Evolutionary conservation across 2,797 vertebrate genomes (phyloP).

Genomic region (Alosa sapidissima): DNA sequence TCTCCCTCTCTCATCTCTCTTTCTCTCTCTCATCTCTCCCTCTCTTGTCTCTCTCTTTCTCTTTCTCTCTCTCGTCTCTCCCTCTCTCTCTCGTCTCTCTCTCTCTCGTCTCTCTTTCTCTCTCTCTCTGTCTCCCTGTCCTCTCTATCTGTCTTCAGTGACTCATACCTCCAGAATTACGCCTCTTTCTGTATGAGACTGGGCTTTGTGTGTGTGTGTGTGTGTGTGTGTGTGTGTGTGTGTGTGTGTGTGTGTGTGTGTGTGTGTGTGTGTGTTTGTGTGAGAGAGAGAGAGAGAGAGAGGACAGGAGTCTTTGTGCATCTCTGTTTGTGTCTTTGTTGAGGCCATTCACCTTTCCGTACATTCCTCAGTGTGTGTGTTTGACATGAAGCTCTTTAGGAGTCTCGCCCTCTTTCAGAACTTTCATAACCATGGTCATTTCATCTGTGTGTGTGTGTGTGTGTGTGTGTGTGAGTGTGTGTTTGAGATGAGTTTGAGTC

Average conservation of each 20-base stretch:
- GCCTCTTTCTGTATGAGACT: too few species aligned
- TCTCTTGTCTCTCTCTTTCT: neutral
- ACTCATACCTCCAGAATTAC: neutral
- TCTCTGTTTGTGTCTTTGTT: too few species aligned
- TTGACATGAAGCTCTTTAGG: too few species aligned
- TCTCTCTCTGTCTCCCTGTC: too few species aligned
- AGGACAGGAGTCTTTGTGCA: too few species aligned
- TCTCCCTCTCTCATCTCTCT: neutral
- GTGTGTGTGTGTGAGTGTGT: slow-evolving; percentile 22
- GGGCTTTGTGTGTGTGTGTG: too few species aligned
- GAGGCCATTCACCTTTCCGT: too few species aligned
- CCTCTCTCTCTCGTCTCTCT: neutral
- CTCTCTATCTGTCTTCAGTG: neutral
- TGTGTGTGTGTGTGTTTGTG: neutral
- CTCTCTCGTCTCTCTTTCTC: neutral
- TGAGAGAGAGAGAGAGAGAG: too few species aligned
- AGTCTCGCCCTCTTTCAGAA: too few species aligned
- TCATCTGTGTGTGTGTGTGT: neutral
- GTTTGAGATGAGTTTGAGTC: neutral
- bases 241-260: neutral
- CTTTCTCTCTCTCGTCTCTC: neutral
- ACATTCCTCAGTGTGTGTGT: too few species aligned
- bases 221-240: too few species aligned
- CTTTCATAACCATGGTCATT: too few species aligned
- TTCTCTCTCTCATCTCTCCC: neutral